These are phyloP conservation scores for Xanthorhoe designata DNA, from an alignment of 2,888 invertebrate genomes.

Conservation along the genomic window DNA sequence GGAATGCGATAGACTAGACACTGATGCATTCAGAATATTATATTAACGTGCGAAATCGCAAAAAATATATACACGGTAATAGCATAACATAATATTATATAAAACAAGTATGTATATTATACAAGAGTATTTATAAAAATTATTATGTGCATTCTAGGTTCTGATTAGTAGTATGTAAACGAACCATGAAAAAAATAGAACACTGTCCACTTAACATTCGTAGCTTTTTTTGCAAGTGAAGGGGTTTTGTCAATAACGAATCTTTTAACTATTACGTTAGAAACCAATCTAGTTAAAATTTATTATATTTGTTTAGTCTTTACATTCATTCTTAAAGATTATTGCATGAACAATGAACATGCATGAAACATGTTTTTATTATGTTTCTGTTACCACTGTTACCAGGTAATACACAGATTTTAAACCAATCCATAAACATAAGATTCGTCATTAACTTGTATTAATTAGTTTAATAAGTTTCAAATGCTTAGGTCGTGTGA, in stretches of 20 bases:
- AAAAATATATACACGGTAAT: slow-evolving; percentile 32
- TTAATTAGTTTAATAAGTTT: slow-evolving; percentile 39
- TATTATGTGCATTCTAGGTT: slow-evolving; percentile 59
- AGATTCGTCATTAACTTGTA: slow-evolving; percentile 55
- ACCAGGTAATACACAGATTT: neutral
- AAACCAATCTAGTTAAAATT: neutral
- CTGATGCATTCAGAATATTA: slow-evolving; percentile 10
- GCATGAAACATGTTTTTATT: neutral
- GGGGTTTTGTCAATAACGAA: slow-evolving; percentile 57
- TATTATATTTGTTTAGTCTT: too few species aligned
- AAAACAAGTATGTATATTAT: slow-evolving; percentile 50
- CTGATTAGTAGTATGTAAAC: slow-evolving; percentile 61
- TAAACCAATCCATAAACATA: neutral
- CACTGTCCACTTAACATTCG: slow-evolving; percentile 83
- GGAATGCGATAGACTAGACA: neutral
- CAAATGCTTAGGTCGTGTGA: slow-evolving; percentile 54
- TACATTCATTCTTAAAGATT: too few species aligned
- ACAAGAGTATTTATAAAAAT: slow-evolving; percentile 45
- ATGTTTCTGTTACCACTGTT: neutral
- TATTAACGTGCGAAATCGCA: slow-evolving; percentile 36
- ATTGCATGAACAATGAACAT: too few species aligned
- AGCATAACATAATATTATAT: slow-evolving; percentile 48
- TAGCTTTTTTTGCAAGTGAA: slow-evolving; percentile 58
- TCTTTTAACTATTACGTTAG: slow-evolving; percentile 45
- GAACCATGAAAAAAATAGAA: slow-evolving; percentile 58